Evolutionary conservation across 2,797 vertebrate species (phyloP).

Genomic region (Arrhamphus sclerolepis): DNA sequence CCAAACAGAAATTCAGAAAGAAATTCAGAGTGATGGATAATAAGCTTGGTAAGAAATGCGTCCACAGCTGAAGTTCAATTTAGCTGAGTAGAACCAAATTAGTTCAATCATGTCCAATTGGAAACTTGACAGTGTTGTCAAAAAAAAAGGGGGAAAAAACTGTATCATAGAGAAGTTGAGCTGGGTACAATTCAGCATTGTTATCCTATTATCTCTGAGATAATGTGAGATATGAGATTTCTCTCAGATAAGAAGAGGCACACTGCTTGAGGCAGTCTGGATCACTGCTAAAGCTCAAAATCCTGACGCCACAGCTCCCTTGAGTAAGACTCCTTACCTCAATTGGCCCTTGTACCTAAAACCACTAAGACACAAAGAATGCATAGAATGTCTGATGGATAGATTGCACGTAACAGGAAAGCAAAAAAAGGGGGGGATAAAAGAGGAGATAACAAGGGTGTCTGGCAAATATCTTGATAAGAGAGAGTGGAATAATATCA

Average conservation of each 20-base stretch:
- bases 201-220: constrained; percentile 70
- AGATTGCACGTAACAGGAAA: constrained; percentile 29
- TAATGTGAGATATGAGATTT: constrained; percentile 71
- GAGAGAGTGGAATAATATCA: constrained; percentile 61
- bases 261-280: constrained; percentile 58
- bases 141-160: constrained; percentile 8
- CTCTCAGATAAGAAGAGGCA: constrained; percentile 61
- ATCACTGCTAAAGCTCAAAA: constrained; percentile 65
- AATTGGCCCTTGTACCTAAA: constrained; percentile 56
- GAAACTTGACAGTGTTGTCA: constrained; percentile 54
- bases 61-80: constrained; percentile 56
- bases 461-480: constrained; percentile 62
- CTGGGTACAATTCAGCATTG: constrained; percentile 58
- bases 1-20: constrained; percentile 31
- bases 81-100: constrained; percentile 57
- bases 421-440: constrained; percentile 25
- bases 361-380: constrained; percentile 58
- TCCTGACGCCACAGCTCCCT: constrained; percentile 51
- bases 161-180: constrained; percentile 44
- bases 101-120: constrained; percentile 62
- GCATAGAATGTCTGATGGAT: constrained; percentile 54
- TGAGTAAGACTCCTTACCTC: constrained; percentile 63
- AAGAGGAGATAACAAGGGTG: constrained; percentile 49
- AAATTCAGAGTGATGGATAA: constrained; percentile 38
- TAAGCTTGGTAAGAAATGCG: constrained; percentile 52